Base-by-base conservation (phyloP, 1,140 invertebrate species). In the Brachionus asplanchnoidis region DNA sequence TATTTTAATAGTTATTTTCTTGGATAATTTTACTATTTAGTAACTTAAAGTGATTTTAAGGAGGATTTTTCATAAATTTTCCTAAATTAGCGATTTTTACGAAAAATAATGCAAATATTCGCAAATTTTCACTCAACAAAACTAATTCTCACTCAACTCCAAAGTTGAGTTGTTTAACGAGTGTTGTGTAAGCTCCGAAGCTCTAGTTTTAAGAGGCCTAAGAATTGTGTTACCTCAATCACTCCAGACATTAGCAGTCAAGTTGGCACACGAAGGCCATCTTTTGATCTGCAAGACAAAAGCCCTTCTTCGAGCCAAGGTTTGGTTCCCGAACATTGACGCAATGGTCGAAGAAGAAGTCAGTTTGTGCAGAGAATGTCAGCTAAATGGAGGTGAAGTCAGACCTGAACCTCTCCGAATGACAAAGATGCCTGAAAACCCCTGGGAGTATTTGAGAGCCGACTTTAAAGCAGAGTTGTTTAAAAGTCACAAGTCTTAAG, bases 401-500 rank as follows among this genome's bases (percentile, higher is more conserved):
- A 85, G 75, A 65, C 77, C 42, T 0, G 70, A 86, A 86, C 87
- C 87, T 12, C 68, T 87, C 1, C 75, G 80, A 36, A 85, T 87
- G 86, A 86, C 86, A 7, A 79, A 85, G 53, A 36, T 86, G 75
- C 86, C 83, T 60, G 60, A n/a, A 40, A 85, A 50, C 60, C 86
- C 86, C 53, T 88, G 85, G 86, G 40, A 42, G 86, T 28, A 86
- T 85, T 23, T 88, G 7, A 79, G 75, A 23, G 84, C 86, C n/a
- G 88, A 88, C 75, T 28, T 3, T 28, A 28, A 28, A 28, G 1
- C 28, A 28, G 3, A 28, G 28, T 28, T 28, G 28, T 28, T 28
- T 28, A 28, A 28, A 28, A 28, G 28, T 28, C 1, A 3, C 3
- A 1, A 28, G n/a, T n/a, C n/a, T n/a, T n/a, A 28, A 28, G 28